A percentile compares a stretch with the other conserved stretches of the same genome.
These are phyloP conservation scores for Corbicula japonica DNA, from an alignment of 2,888 invertebrate species.

Conservation along the genomic window DNA sequence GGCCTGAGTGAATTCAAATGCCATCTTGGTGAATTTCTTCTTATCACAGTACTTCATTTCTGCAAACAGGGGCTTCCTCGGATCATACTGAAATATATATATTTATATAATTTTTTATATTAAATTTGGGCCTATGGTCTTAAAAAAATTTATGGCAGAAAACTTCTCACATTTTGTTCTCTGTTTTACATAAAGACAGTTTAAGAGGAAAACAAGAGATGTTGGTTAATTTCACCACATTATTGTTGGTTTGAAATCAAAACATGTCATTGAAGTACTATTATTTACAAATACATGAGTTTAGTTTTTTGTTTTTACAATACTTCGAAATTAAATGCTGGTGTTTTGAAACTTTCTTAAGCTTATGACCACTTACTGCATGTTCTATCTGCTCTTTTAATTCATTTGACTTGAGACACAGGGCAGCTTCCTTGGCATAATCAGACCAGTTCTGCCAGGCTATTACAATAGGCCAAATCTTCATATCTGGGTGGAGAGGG, in stretches of 20 bases:
- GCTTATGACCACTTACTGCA: conserved; percentile 70
- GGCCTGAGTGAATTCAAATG: conserved; percentile 93
- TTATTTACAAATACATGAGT: not conserved
- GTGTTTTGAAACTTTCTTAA: not conserved
- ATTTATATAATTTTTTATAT: not conserved
- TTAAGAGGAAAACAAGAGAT: not conserved
- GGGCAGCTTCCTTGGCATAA: conserved; percentile 93
- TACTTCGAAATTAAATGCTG: not conserved
- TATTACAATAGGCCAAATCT: conserved; percentile 89
- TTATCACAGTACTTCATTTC: conserved; percentile 92
- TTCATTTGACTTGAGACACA: conserved; percentile 89
- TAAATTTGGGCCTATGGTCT: not conserved
- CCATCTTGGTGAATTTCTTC: conserved; percentile 92
- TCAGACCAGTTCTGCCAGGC: conserved; percentile 96
- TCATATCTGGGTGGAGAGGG: conserved; percentile 92
- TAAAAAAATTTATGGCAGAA: not conserved
- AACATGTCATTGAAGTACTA: not conserved
- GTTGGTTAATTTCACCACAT: not conserved
- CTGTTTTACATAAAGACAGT: not conserved
- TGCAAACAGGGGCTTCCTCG: conserved; percentile 90
- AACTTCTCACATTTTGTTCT: no score
- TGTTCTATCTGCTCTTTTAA: conserved; percentile 80
- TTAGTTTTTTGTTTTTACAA: not conserved
- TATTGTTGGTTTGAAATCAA: not conserved
- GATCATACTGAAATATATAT: conserved; percentile 87